Percentiles rank a stretch among this genome's conserved stretches.
These are phyloP conservation scores for Oxystoma pomonae DNA, from an alignment of 2,888 invertebrate genomes.

Conservation along the genomic window DNA sequence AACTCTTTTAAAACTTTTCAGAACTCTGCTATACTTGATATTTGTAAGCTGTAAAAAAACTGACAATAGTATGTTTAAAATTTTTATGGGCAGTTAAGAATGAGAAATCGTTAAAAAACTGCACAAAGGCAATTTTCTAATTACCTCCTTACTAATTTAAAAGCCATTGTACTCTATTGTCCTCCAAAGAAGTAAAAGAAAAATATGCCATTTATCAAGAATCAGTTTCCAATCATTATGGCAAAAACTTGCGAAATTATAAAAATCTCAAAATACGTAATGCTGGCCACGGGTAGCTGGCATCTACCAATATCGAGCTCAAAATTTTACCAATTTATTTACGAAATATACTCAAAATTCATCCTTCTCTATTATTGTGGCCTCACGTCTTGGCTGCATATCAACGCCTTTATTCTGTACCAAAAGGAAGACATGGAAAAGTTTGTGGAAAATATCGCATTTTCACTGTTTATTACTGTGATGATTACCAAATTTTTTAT, in stretches of 20 bases:
- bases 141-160: no score
- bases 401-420: neutral
- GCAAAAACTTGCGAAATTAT: neutral
- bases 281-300: neutral
- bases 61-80: no score
- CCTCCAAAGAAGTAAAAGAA: no score
- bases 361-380: neutral
- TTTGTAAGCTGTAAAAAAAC: no score
- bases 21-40: no score
- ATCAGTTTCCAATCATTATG: neutral
- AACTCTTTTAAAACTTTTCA: no score
- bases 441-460: conserved; percentile 4
- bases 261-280: neutral
- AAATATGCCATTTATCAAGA: no score
- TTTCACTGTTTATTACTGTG: neutral
- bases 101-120: no score
- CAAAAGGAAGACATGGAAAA: neutral
- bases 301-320: neutral
- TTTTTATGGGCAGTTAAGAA: no score
- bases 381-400: neutral
- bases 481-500: conserved; percentile 6
- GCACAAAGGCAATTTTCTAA: no score
- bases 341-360: neutral
- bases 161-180: no score
- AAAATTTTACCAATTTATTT: neutral